Evolutionary conservation across 1,140 invertebrate species (phyloP), one percentile per base, ranked within the genome.

Genomic region (Drosophila paulistorum): DNA sequence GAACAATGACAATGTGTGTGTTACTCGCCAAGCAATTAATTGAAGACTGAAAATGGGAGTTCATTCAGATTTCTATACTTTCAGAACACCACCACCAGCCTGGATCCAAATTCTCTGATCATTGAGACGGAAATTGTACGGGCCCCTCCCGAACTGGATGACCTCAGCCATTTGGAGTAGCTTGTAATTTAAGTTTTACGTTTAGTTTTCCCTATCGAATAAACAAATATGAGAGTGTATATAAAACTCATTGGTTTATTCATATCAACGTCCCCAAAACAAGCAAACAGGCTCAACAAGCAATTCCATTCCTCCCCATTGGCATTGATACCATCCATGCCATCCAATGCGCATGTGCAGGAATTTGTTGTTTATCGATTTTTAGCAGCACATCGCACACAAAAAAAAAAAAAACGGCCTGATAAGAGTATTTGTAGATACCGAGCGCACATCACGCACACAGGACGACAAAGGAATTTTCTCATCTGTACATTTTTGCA

Each of bases 41-140:
- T 51, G 45, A 51, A 51, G 45, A 69, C 71, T 71, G 63, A 74
- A 71, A 77, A 77, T 26, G 42, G n/a, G 17, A 63, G 30, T 14
- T 60, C 55, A 75, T 68, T 71, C 64, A 75, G 74, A 74, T 78
- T 78, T 78, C 54, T 51, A 26, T 78, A 63, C 80, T 76, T 89
- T 90, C 80, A 83, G 77, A 91, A 90, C 74, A 81, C 54, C 79
- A 91, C 87, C 74, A 81, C 54, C 17, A 17, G 17, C 79, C 75
- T 91, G 69, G 90, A 91, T 72, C 74, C 71, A 60, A 90, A 71
- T 79, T 86, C 90, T 14, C 72, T 91, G 64, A 91, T 91, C 57
- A 91, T 91, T 78, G 90, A 91, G 73, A 90, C 90, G 64, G 90
- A 91, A 76, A 75, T 90, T 35, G 79, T 90, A 45, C 84, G 90